These are phyloP conservation scores for Volucella zonaria DNA, from an alignment of 2,888 invertebrate species.

Conservation along the genomic window DNA sequence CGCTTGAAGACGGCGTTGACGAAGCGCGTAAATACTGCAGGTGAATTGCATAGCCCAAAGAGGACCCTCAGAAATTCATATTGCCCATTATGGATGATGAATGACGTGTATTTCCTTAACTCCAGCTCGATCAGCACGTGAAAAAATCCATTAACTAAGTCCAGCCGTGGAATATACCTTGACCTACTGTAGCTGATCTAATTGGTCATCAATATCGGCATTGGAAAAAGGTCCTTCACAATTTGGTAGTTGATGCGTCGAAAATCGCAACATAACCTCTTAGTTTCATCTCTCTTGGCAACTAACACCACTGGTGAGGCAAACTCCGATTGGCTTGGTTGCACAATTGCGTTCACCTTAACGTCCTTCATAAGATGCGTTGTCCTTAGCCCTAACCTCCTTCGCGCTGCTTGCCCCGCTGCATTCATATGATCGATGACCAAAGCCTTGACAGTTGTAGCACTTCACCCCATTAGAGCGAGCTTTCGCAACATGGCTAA, in stretches of 20 bases:
- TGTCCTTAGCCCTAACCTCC: background rate
- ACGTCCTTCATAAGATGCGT: too few species aligned
- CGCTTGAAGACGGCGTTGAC: too few species aligned
- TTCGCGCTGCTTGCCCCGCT: background rate
- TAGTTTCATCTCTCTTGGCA: conserved; percentile 64
- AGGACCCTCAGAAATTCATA: too few species aligned
- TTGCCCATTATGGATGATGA: conserved; percentile 23
- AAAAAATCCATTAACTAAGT: conserved; percentile 40
- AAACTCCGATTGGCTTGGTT: conserved; percentile 77
- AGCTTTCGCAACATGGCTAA: conserved; percentile 24
- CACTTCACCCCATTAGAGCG: conserved; percentile 21
- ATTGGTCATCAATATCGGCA: conserved; percentile 38
- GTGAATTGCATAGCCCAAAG: conserved; percentile 27
- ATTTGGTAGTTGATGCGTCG: background rate
- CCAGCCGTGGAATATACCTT: conserved; percentile 29
- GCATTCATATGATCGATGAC: conserved; percentile 20
- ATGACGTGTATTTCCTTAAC: conserved; percentile 41
- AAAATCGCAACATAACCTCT: conserved; percentile 78
- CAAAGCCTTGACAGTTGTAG: conserved; percentile 15
- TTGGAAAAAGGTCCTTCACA: conserved; percentile 74
- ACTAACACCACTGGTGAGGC: conserved; percentile 75
- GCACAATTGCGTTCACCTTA: conserved; percentile 75
- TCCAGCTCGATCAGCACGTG: conserved; percentile 41
- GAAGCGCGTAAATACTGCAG: background rate
- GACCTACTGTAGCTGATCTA: conserved; percentile 33